Conservation (phyloP, 1,140 invertebrate genomes). For the Drosophila paulistorum region DNA sequence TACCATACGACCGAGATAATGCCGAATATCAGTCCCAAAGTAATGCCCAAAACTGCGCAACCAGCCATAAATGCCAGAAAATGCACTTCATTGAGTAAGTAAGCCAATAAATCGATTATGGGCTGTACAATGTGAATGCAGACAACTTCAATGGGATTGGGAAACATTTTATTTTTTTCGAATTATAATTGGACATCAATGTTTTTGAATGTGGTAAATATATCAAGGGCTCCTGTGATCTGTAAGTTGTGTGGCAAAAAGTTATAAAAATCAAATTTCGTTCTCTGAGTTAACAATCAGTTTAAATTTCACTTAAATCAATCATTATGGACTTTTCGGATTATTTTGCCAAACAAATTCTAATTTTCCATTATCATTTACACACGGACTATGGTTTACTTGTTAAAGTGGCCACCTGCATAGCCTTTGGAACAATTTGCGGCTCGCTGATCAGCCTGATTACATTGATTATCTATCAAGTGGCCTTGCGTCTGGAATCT, state of each 20-base stretch:
- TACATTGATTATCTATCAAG: constrained; percentile 45
- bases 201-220: background rate
- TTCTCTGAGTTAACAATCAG: background rate
- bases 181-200: background rate
- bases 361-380: constrained; percentile 45
- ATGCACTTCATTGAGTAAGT: constrained; percentile 46
- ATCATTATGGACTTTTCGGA: constrained; percentile 43
- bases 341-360: constrained; percentile 48
- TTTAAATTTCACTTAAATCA: background rate
- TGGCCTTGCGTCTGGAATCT: constrained; percentile 27
- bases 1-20: constrained; percentile 44
- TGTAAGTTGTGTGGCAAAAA: background rate
- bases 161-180: constrained; percentile 31
- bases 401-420: constrained; percentile 53
- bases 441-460: constrained; percentile 58
- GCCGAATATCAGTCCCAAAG: constrained; percentile 40
- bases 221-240: background rate
- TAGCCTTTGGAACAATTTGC: constrained; percentile 59
- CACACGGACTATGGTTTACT: constrained; percentile 53
- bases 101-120: constrained; percentile 44
- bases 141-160: constrained; percentile 57
- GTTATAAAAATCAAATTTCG: background rate
- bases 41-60: constrained; percentile 31
- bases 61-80: constrained; percentile 26
- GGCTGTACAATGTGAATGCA: constrained; percentile 41